Percentiles rank a stretch among this genome's conserved stretches.
phyloP scores from a whole-genome alignment of 2,888 invertebrate genomes.

The Drosophila phalerata region DNA sequence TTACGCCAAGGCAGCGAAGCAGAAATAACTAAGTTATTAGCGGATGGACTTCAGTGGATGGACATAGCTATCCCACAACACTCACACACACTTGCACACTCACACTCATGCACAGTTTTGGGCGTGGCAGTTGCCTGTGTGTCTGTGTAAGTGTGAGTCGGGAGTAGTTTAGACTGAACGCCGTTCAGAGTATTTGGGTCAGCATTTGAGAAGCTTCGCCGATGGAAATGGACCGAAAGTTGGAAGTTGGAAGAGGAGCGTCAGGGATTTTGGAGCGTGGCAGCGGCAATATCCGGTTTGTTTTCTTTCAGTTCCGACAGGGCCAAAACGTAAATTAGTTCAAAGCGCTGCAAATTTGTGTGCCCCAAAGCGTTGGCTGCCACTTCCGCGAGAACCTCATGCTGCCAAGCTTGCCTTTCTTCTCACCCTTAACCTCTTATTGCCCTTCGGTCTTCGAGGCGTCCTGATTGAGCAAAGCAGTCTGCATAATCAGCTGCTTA shows the following conservation, averaged over 20 bases:
- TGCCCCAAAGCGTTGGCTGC: constrained; percentile 22
- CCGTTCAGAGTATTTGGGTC: constrained; percentile 52
- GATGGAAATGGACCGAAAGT: constrained; percentile 8
- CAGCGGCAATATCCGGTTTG: constrained; percentile 79
- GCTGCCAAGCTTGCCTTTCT: constrained; percentile 21
- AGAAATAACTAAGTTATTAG: constrained; percentile 74
- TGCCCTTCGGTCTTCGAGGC: neutral
- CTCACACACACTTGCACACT: constrained; percentile 2
- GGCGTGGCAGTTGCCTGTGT: constrained; percentile 27
- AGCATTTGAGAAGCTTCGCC: constrained; percentile 47
- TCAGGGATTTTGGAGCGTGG: constrained; percentile 42
- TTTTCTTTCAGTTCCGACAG: constrained; percentile 79
- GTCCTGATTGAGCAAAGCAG: constrained; percentile 49
- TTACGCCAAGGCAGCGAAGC: constrained; percentile 51
- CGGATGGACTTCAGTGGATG: constrained; percentile 53
- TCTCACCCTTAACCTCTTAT: neutral
- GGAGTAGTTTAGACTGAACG: constrained; percentile 10
- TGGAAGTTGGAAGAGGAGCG: neutral
- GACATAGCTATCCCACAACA: constrained; percentile 31
- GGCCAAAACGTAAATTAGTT: constrained; percentile 74
- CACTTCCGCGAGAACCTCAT: constrained; percentile 27
- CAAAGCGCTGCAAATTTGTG: constrained; percentile 68
- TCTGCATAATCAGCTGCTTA: constrained; percentile 70
- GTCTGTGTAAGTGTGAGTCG: constrained; percentile 7
- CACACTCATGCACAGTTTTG: neutral